Percentiles rank a stretch among this genome's conserved stretches.
These are phyloP conservation scores for Xenus cinereus DNA, from an alignment of 2,113 vertebrate species.

Conservation along the genomic window DNA sequence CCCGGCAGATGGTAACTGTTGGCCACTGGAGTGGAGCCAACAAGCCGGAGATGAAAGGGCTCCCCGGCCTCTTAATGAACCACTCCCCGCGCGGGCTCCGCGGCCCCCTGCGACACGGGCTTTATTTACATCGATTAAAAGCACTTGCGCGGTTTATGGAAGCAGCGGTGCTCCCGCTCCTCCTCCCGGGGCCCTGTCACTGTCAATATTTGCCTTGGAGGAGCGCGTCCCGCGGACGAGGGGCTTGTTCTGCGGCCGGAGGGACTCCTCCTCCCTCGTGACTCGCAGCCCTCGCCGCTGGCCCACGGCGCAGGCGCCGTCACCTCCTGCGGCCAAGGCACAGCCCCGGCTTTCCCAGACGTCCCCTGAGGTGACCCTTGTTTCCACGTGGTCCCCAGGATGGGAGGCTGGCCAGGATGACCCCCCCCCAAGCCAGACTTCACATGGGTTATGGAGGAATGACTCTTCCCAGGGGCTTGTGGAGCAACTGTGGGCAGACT, in stretches of 20 bases:
- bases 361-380: background rate
- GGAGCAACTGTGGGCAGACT: background rate
- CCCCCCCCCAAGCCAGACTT: background rate
- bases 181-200: fast-evolving
- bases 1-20: background rate
- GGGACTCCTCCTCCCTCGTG: background rate
- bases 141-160: background rate
- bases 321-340: background rate
- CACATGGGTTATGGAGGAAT: background rate
- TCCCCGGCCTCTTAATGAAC: background rate
- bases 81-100: background rate
- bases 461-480: background rate
- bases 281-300: background rate
- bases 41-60: background rate
- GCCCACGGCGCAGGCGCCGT: fast-evolving
- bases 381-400: background rate
- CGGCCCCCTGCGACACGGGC: background rate
- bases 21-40: background rate
- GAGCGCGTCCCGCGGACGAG: background rate
- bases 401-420: background rate
- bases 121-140: background rate
- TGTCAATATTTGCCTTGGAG: background rate
- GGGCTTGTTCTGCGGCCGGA: background rate
- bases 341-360: fast-evolving
- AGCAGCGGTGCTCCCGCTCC: background rate